These are phyloP conservation scores for Chrysomallon squamiferum DNA, from an alignment of 1,140 invertebrate genomes.

Conservation along the genomic window DNA sequence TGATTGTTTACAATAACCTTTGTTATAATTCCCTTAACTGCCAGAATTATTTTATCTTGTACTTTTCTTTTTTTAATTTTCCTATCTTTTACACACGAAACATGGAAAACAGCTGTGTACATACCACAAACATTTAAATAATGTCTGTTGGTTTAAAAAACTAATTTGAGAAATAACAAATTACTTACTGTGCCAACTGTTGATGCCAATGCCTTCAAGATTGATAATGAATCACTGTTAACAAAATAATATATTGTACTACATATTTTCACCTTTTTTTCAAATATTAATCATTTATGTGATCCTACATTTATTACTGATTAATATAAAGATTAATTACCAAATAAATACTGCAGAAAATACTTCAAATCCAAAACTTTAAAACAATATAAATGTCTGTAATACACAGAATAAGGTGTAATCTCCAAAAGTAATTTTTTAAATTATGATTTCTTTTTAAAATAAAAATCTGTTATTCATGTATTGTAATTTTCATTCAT, in stretches of 20 bases:
- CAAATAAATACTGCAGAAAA: too few species aligned
- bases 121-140: not conserved
- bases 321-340: too few species aligned
- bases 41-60: not conserved
- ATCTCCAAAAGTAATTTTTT: too few species aligned
- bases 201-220: constrained; percentile 67
- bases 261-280: too few species aligned
- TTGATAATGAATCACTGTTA: constrained; percentile 42
- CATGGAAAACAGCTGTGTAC: too few species aligned
- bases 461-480: not conserved
- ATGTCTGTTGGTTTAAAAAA: not conserved
- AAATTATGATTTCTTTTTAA: too few species aligned
- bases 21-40: not conserved
- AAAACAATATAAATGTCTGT: too few species aligned
- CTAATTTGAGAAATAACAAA: too few species aligned
- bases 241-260: not conserved
- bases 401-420: too few species aligned
- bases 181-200: constrained; percentile 62
- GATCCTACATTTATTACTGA: too few species aligned
- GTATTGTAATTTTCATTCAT: not conserved
- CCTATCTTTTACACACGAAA: not conserved
- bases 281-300: too few species aligned
- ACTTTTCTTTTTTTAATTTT: not conserved
- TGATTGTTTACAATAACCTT: not conserved
- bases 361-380: too few species aligned